Evolutionary conservation across 2,797 vertebrate species (phyloP), one percentile per base, ranked within the genome.

Genomic region (Acanthurus leucopareius): DNA sequence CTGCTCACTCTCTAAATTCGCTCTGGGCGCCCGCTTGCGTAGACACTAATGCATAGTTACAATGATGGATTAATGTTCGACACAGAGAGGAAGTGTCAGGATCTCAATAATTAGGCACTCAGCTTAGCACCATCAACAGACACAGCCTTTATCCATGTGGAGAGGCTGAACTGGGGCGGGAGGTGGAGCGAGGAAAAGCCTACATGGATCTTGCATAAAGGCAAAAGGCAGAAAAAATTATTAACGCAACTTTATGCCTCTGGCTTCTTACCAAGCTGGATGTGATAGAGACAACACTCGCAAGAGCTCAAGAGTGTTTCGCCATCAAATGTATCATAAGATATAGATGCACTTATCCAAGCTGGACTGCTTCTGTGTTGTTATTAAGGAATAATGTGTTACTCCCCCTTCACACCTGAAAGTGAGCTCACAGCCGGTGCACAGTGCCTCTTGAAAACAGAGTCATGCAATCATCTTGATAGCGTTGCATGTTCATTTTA

Each of bases 91-190:
- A 92, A 90, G 92, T 94, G 93, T 94, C 93, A 85, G 83, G 90
- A 93, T 93, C 89, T 92, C 88, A 90, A 93, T 95, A 94, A 95
- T 95, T 94, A 95, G 92, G 83, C 89, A 87, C 92, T 94, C 90
- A 76, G 89, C 83, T 84, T 57, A 90, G 83, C 84, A 69, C 85
- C 90, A 75, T 87, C 90, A 84, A 81, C 86, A 83, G 82, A 84
- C 69, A 22, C 82, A 52, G 81, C 74, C 75, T 88, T 88, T 83
- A 89, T 83, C 82, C 76, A n/a, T 66, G 71, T 58, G 7, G 67
- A 74, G 70, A 64, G 69, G 77, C 84, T 53, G 61, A 52, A 40
- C 14, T 35, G 11, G 48, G 69, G 56, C 3, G 1, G 51, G 16
- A 32, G 73, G 71, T 63, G 73, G 53, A 70, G 35, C 19, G 35